Conservation (phyloP, 2,888 invertebrate species). For the Dolichopus griseipennis region DNA sequence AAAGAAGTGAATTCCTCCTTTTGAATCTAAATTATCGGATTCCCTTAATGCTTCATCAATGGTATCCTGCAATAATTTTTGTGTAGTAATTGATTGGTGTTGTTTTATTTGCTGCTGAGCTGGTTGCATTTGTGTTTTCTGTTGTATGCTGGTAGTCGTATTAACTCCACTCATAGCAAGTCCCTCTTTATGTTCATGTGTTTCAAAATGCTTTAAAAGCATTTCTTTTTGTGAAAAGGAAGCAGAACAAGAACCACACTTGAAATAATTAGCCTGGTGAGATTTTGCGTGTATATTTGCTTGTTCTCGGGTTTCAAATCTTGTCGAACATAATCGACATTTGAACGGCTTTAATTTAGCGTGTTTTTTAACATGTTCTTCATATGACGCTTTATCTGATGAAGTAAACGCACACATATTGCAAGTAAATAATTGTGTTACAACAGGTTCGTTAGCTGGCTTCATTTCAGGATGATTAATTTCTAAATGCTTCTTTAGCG, state of each 20-base stretch:
- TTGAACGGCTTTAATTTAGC: slow-evolving; percentile 44
- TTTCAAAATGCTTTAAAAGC: slow-evolving; percentile 42
- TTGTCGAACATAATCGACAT: slow-evolving; percentile 42
- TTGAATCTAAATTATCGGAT: slow-evolving; percentile 29
- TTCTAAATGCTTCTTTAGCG: slow-evolving; percentile 43
- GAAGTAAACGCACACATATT: slow-evolving; percentile 42
- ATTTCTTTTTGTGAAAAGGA: slow-evolving; percentile 41
- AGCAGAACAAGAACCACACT: slow-evolving; percentile 42
- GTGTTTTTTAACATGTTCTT: slow-evolving; percentile 43
- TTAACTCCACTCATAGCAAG: slow-evolving; percentile 14
- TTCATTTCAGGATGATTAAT: slow-evolving; percentile 35
- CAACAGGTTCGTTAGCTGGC: slow-evolving; percentile 25
- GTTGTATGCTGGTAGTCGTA: slow-evolving; percentile 17
- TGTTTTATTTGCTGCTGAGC: slow-evolving; percentile 19
- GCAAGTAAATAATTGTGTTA: slow-evolving; percentile 37
- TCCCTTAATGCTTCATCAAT: slow-evolving; percentile 44
- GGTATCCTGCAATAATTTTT: slow-evolving; percentile 42
- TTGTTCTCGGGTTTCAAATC: slow-evolving; percentile 43
- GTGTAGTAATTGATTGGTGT: slow-evolving; percentile 36
- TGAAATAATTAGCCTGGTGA: slow-evolving; percentile 42
- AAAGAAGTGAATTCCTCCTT: slow-evolving; percentile 42
- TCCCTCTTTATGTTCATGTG: slow-evolving; percentile 35
- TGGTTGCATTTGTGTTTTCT: slow-evolving; percentile 19
- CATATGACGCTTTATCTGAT: slow-evolving; percentile 38
- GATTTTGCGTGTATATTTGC: slow-evolving; percentile 43